phyloP scores from a whole-genome alignment of 2,113 vertebrate genomes.

The Scalopus aquaticus region DNA sequence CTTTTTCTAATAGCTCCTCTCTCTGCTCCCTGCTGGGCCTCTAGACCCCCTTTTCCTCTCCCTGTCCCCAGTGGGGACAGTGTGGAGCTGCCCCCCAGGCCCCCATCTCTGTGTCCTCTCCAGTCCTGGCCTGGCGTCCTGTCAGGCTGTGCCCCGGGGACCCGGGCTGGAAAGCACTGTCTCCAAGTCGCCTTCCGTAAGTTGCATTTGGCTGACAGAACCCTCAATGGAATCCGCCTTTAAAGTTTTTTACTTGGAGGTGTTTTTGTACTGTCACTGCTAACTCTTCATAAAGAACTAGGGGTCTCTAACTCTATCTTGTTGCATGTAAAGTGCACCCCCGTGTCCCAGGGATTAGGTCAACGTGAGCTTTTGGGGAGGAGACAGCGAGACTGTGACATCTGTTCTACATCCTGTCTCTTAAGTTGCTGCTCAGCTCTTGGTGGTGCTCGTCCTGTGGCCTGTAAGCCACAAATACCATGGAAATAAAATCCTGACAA shows the following conservation, averaged over 20 bases:
- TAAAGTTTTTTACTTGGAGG: not conserved
- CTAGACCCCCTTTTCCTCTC: not conserved
- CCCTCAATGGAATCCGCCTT: not conserved
- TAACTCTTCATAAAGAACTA: not conserved
- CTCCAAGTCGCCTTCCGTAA: not conserved
- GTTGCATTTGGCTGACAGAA: not conserved
- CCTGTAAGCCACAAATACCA: not conserved
- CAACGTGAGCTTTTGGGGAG: not conserved
- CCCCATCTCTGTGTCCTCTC: not conserved
- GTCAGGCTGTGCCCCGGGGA: not conserved
- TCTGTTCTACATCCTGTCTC: not conserved
- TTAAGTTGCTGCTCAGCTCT: not conserved
- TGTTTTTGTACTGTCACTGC: not conserved
- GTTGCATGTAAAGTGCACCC: not conserved
- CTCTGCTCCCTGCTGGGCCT: not conserved
- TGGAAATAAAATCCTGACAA: not conserved
- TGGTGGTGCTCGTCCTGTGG: not conserved
- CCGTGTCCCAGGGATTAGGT: not conserved
- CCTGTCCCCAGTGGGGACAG: rapidly evolving
- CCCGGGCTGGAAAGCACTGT: not conserved
- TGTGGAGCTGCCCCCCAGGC: rapidly evolving
- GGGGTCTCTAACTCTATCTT: not conserved
- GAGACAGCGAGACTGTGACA: not conserved
- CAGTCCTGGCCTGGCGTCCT: not conserved
- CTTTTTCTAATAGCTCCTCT: not conserved